Percentiles rank a stretch among this genome's conserved stretches.
These are phyloP conservation scores for Dolomedes plantarius DNA, from an alignment of 2,888 invertebrate genomes.

Conservation along the genomic window DNA sequence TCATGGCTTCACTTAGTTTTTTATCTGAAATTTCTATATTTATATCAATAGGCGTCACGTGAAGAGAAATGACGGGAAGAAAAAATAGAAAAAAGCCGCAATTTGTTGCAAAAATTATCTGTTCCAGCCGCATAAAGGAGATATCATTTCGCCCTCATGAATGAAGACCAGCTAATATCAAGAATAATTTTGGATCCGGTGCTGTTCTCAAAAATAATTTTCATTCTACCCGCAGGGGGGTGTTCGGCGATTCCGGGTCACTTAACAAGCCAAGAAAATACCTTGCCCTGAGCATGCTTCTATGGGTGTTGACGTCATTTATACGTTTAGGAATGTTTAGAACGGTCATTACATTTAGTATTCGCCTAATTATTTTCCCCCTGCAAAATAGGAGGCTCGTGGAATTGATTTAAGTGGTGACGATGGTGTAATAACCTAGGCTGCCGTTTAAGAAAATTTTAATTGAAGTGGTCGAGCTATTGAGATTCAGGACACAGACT, in stretches of 20 bases:
- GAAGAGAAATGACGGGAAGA: too few relatives aligned
- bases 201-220: neutral
- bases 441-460: neutral
- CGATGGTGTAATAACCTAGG: neutral
- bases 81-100: too few relatives aligned
- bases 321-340: conserved; percentile 27
- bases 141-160: neutral
- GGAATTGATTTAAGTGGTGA: neutral
- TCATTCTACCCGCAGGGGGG: neutral
- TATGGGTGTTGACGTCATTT: conserved; percentile 15
- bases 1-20: too few relatives aligned
- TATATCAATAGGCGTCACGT: too few relatives aligned
- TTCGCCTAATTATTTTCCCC: neutral
- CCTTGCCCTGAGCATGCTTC: conserved; percentile 9
- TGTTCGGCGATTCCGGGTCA: conserved; percentile 22
- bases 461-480: neutral
- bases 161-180: neutral
- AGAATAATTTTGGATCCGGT: neutral
- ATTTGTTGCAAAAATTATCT: too few relatives aligned
- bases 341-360: conserved; percentile 7
- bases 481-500: neutral
- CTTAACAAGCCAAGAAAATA: conserved; percentile 9
- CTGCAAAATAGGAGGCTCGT: neutral
- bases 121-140: neutral
- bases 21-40: too few relatives aligned